Evolutionary conservation across 2,888 invertebrate species (phyloP), one percentile per base, ranked within the genome.

Genomic region (Chironomus tentans): DNA sequence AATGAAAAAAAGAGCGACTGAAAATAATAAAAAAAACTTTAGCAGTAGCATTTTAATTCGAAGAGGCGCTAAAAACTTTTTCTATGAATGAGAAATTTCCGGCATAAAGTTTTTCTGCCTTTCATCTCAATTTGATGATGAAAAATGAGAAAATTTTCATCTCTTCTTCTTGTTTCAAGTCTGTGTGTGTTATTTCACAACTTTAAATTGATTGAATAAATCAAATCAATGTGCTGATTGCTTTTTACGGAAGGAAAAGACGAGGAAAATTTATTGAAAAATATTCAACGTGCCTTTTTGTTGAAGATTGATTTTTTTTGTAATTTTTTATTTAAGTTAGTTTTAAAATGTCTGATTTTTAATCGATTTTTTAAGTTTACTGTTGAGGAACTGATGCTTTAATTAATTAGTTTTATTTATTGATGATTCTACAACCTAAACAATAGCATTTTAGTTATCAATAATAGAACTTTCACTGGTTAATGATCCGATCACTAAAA

Each of bases 21-120:
- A 21, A 65, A 65, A 18, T 18, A 65, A 65, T 21, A 65, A 65
- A 24, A 13, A 10, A 22, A 65, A 24, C 65, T 56, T 56, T 56
- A 38, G 10, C 15, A 7, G 56, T 15, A 56, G 65, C 24, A 12
- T 65, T 65, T 65, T 65, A 65, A 65, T 65, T 21, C 13, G 21
- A 22, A 65, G 21, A 21, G 13, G 28, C 68, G 46, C n/a, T 46
- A 28, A 38, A 68, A 38, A 68, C 4, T 21, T 15, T 68, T 68
- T 68, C 13, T 18, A 68, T 68, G 68, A 68, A 68, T 68, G 68
- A 68, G 46, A 68, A 68, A 68, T 68, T 68, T 65, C 24, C 65
- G 65, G 65, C 21, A 65, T 21, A 65, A 65, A 65, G 21, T 65
- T 65, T 65, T 24, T 24, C 24, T 65, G 65, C 65, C 65, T 21